Percentiles rank a stretch among this genome's conserved stretches.
Evolutionary conservation across 2,888 invertebrate genomes (phyloP).

Genomic region (Stegana nigrithorax): DNA sequence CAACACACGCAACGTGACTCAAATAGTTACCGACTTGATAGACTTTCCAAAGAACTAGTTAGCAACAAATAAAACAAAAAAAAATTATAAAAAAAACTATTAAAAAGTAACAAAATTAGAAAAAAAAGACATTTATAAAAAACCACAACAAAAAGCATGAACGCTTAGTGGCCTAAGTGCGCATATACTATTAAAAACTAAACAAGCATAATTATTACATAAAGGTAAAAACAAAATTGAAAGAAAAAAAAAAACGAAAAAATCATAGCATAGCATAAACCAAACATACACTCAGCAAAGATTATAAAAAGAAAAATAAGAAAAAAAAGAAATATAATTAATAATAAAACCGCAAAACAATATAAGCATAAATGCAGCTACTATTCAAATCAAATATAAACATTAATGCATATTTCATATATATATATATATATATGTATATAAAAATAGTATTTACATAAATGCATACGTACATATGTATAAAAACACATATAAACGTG

Average conservation of each 20-base stretch:
- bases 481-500: background rate
- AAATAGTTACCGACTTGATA: background rate
- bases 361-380: slow-evolving; percentile 18
- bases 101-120: background rate
- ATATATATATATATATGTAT: background rate
- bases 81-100: background rate
- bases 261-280: background rate
- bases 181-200: slow-evolving; percentile 34
- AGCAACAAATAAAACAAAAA: slow-evolving; percentile 3
- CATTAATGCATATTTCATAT: background rate
- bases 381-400: slow-evolving; percentile 12
- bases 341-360: slow-evolving; percentile 13
- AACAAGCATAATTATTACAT: background rate
- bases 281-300: slow-evolving; percentile 1
- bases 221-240: background rate
- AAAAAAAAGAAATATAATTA: background rate
- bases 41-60: slow-evolving; percentile 18
- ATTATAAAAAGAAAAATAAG: background rate
- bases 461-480: background rate
- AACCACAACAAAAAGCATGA: slow-evolving; percentile 54
- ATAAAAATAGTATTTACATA: background rate
- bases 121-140: background rate
- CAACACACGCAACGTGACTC: background rate
- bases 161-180: slow-evolving; percentile 59
- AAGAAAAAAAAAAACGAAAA: background rate